Evolutionary conservation across 64 coral and sea anemone species (phyloP), one percentile per base, ranked within the genome.

Genomic region (Montipora cactus): DNA sequence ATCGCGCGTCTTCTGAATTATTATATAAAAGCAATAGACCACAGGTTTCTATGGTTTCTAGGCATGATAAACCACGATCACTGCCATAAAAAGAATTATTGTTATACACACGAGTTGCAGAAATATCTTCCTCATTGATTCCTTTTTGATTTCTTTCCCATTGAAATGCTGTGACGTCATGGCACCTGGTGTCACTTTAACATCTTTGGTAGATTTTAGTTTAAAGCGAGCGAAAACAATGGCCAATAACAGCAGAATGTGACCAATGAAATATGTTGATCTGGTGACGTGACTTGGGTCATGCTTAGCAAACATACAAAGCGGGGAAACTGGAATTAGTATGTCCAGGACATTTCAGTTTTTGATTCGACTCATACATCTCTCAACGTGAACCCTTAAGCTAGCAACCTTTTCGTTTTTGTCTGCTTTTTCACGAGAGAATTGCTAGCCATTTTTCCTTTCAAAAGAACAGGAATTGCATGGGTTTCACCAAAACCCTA

Each of bases 331-430:
- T 28, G 75, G 45, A 78, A 79, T 78, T 59, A 47, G 77, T 90
- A 44, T 78, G 79, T 93, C 83, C 67, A 87, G 16, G 69, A 93
- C 87, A 87, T 93, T 81, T 83, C 82, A 93, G 78, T 93, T 87
- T 50, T 93, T 87, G 50, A 93, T 87, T 66, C 72, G 81, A 23
- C 86, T 81, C 90, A 86, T 92, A 75, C 90, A 92, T 76, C 90
- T 92, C 25, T 92, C 90, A 13, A 87, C 83, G 78, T 87, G 82
- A 70, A 87, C 83, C 79, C 91, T 93, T 5, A 93, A 77, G 44
- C 91, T 78, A 19, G 91, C 91, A 9, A 87, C 91, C 68, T 93
- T 93, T 50, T 93, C 87, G 74, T 87, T 93, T 79, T 78, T 77
- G 47, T 71, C 53, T n/a, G 16, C 80, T 71, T 62, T 76, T 87